Evolutionary conservation across 2,797 vertebrate genomes (phyloP).

Genomic region (Chaenodraco wilsoni): DNA sequence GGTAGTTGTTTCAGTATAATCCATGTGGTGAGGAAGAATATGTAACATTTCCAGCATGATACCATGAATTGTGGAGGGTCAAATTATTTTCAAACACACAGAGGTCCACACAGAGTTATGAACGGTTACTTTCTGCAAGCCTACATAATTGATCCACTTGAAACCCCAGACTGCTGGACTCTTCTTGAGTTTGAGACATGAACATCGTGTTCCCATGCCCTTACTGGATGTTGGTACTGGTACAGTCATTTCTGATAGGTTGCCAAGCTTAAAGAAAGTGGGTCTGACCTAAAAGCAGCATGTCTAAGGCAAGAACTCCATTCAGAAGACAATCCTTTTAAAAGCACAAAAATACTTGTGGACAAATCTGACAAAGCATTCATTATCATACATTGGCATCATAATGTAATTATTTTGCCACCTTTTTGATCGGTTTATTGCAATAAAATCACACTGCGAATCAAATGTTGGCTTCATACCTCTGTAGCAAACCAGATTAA

Average conservation of each 20-base stretch:
- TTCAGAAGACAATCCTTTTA: no score
- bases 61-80: not conserved
- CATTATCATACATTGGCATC: no score
- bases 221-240: not conserved
- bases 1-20: not conserved
- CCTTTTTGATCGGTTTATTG: no score
- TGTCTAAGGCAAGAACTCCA: not conserved
- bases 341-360: no score
- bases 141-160: not conserved
- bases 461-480: no score
- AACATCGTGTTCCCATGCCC: not conserved
- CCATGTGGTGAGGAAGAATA: not conserved
- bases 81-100: not conserved
- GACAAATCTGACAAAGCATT: no score
- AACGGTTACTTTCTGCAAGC: not conserved
- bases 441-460: no score
- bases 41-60: accelerated
- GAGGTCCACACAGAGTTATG: not conserved
- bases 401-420: no score
- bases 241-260: not conserved
- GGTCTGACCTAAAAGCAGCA: not conserved
- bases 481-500: no score
- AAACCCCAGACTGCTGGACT: not conserved
- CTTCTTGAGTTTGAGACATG: not conserved
- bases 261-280: not conserved